Evolutionary conservation across 2,113 vertebrate species (phyloP), one percentile per base, ranked within the genome.

Genomic region (Numida meleagris): DNA sequence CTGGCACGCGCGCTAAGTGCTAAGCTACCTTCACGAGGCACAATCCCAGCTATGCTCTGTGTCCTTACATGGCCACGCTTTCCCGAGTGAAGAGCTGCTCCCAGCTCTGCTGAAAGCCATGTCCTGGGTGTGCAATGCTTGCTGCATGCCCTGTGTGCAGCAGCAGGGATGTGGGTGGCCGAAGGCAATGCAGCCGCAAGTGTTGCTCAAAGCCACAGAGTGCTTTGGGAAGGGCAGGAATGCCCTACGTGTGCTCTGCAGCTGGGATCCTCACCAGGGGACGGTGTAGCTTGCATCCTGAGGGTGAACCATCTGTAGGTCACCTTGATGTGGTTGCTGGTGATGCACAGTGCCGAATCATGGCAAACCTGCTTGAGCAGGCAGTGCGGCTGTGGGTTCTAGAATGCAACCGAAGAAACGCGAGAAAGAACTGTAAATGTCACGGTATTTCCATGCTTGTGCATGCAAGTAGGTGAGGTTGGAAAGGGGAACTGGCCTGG

Each of bases 301-400:
- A 4, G 12, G 50, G 42, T 31, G 12, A 18, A 8, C 2, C 0
- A 1, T 42, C 53, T 27, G 46, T 20, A 48, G 53, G 74, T n/a
- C 34, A 82, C 82, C 34, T 34, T 18, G 0, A 21, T 27, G 7
- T 1, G 0, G 33, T 33, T 66, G 33, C 63, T 19, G n/a, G 38
- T 59, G 19, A 20, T 17, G 34, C 34, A 0, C n/a, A 1, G 0
- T 43, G 46, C 34, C 46, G 23, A 12, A 5, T 0, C 2, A 7
- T 1, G 34, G 29, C 10, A 11, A 57, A 43, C 6, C 4, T 14
- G n/a, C 34, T 38, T 3, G 13, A n/a, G 61, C 8, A 20, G 17
- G 4, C 9, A 2, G 24, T 1, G 2, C 2, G 10, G 4, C 3
- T 34, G n/a, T 21, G 5, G 6, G 50, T 27, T 10, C 31, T 25